Base-by-base conservation (phyloP, 2,113 vertebrate genomes). In the Capreolus pygargus region DNA sequence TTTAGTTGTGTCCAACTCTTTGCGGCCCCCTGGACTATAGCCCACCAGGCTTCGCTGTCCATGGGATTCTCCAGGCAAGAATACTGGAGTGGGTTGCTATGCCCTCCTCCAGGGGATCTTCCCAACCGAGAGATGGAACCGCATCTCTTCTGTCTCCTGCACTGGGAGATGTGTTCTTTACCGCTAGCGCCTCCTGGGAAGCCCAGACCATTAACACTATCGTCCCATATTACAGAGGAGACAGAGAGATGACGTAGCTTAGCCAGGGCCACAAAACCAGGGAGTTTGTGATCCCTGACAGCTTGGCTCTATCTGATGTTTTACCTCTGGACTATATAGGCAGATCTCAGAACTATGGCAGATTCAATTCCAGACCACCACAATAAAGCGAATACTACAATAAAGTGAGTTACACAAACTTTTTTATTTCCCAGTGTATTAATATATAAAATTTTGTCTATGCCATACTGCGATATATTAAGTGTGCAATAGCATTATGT, bases 81-180 rank as follows among this genome's bases (percentile, higher is more conserved):
- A 74, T 27, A 6, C 12, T 76, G 70, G 36, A 76, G 21, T 7
- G 23, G 12, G 36, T 43, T 76, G 36, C 70, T 7, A 27, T 74
- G 11, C 70, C 36, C 11, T 27, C 3, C 70, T 25, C 11, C 36
- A 74, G 36, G 21, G 21, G 23, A 25, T 74, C 36, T 74, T 43
- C 36, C 70, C 60, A 16, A 33, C 60, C 6, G 0, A 33, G 28
- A 33, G 6, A 61, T 16, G 0, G 17, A 61, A 61, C 27, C 0
- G 10, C 11, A 43, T 74, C 70, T 74, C n/a, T 13, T 74, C 19
- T 11, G 2, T 12, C 67, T 70, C 36, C 67, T 74, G 10, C 21
- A 25, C 0, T 25, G 36, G 21, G 10, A 39, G 21, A 11, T 25
- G 36, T 21, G 21, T 76, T 76, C 70, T 76, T 76, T 76, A 43